Base-by-base conservation (phyloP, 2,797 vertebrate genomes). In the Helostoma temminkii region DNA sequence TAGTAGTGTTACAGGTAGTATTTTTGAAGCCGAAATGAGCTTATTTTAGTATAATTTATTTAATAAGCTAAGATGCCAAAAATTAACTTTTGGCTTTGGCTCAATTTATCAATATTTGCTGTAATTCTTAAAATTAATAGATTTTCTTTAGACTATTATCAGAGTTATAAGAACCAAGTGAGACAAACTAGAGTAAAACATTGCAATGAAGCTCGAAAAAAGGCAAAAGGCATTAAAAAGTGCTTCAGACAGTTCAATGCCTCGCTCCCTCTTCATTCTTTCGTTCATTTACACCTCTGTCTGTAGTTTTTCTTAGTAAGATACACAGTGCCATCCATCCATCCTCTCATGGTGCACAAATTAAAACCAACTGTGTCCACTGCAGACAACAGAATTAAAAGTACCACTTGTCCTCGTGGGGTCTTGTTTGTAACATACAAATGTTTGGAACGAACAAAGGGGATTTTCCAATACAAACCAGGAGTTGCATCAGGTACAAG, bases 401-500 rank as follows among this genome's bases (percentile, higher is more conserved):
- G 69, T 14, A 47, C 5, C 19, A 19, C 18, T 43, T 70, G 32
- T 50, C 32, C 64, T 62, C 43, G 1, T 1, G 47, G 30, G 54
- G 4, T 48, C 75, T 68, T 42, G 18, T 32, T 18, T 46, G 25
- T n/a, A 64, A 46, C 68, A 54, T 48, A 60, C 34, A 76, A 61
- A 50, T 61, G 42, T 62, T 54, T 22, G 24, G 21, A 42, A 19
- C 36, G 3, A 22, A 74, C 28, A 45, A 62, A 61, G 45, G 24
- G 6, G 48, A 36, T 74, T 82, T 76, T 28, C 30, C 47, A 53
- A 64, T 25, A 63, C 52, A 39, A 32, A 78, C 49, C 55, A 66
- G 36, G 49, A 56, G 42, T 83, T 81, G 41, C 65, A 76, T 71
- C 70, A 75, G 50, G 54, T 47, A 5, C 66, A 61, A 41, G 42